These are phyloP conservation scores for Phylloscopus trochiloides DNA, from an alignment of 2,113 vertebrate species.

Conservation along the genomic window DNA sequence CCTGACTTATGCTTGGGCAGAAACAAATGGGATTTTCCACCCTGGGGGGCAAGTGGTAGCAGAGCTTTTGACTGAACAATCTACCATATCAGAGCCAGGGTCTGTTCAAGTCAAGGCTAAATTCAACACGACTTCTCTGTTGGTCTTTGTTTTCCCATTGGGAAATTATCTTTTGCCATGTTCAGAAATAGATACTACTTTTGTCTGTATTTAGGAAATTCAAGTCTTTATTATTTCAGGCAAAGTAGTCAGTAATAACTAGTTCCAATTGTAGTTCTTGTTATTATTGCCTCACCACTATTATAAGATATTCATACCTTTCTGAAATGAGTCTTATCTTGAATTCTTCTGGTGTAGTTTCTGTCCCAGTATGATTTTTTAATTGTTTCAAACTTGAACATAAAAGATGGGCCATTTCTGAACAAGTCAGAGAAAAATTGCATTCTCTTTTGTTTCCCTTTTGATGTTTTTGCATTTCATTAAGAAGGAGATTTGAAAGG, in stretches of 20 bases:
- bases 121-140: neutral
- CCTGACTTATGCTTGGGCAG: neutral
- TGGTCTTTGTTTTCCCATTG: neutral
- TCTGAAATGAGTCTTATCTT: neutral
- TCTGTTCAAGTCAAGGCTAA: constrained; percentile 6
- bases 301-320: neutral
- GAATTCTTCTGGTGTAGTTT: neutral
- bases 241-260: neutral
- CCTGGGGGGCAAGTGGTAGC: neutral
- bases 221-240: neutral
- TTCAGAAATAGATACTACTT: neutral
- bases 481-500: neutral
- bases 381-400: neutral
- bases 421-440: neutral
- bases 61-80: neutral
- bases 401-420: neutral
- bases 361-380: neutral
- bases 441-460: neutral
- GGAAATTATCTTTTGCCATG: neutral
- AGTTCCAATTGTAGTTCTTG: neutral
- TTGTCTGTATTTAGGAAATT: neutral
- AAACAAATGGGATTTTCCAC: neutral
- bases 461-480: neutral
- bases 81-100: neutral
- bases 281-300: neutral